Evolutionary conservation across 2,888 invertebrate species (phyloP), one percentile per base, ranked within the genome.

Genomic region (Amiota minor): DNA sequence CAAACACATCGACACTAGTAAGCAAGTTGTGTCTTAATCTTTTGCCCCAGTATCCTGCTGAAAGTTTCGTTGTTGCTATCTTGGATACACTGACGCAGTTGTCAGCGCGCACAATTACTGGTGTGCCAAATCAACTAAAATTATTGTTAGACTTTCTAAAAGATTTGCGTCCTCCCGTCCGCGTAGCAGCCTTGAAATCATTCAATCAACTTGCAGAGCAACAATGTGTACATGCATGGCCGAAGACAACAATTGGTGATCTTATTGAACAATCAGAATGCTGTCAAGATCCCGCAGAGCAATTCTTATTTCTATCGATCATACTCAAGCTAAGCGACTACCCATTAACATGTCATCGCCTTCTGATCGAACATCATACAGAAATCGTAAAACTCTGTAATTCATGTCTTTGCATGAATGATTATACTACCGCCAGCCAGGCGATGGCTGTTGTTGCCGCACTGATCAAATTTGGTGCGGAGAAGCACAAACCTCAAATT

Each of bases 31-130:
- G 96, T 82, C 91, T 93, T 75, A 93, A 94, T 80, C 90, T 96
- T 55, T 89, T 96, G 73, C 93, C 93, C 9, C 94, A 93, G 86
- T 96, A 95, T 90, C 95, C 96, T 11, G 93, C 95, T 0, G 93
- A 94, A 84, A 94, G 94, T 88, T 95, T 96, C 88, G 94, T 96
- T 0, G 91, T 94, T 4, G 95, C 96, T 1, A 97, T 96, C 59
- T 91, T 98, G 56, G 94, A 95, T 79, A 96, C 98, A 0, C 91
- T 98, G 72, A 97, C 97, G 0, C 95, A 96, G 76, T 91, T 98
- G 10, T 96, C 98, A 0, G 93, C 95, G 1, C 94, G 96, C 64
- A 97, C 97, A 0, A 92, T 98, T 12, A 95, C 97, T 0, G 96
- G 97, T 89, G 95, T 98, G 59, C 96, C 97, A 0, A 94, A 95